Evolutionary conservation across 2,797 vertebrate genomes (phyloP), one percentile per base, ranked within the genome.

Genomic region (Chaetodon trifasciatus): DNA sequence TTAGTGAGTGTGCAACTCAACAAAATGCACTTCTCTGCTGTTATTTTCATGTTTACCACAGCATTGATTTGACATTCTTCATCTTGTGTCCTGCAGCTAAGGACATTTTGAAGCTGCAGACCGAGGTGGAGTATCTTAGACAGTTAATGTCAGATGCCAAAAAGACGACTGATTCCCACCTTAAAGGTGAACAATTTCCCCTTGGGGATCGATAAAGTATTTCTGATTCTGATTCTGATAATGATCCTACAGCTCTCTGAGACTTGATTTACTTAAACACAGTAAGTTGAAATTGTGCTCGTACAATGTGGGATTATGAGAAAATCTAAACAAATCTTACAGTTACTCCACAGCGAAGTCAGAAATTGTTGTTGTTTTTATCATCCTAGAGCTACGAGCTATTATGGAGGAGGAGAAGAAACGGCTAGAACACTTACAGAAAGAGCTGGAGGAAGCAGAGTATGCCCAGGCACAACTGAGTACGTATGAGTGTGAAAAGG

Each of bases 71-170:
- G 0, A 23, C 19, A 21, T 21, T 5, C 1, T 56, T 66, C 44
- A 4, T 62, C 6, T 72, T 70, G 8, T 47, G 46, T 46, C 32
- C 28, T 70, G n/a, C 74, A 93, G 91, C 90, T 23, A 21, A 5
- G 47, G 86, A 90, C 19, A 91, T 93, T 77, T n/a, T 86, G 10
- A 5, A 0, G 1, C 53, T 91, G 62, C 91, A 91, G 79, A 0
- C 0, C 0, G 66, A 90, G 21, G 1, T 89, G 13, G 4, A 0
- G 0, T 0, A 9, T 0, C 5, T 78, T 0, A 11, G 0, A 5
- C 1, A 10, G 3, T 15, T 84, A 37, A 23, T 65, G 3, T 3
- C 0, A 0, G 47, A 49, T 0, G 0, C 6, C 35, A 78, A 61
- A 61, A 66, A 3, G 15, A 65, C 2, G 35, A 42, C 12, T 1